Evolutionary conservation across 2,113 vertebrate species (phyloP), one percentile per base, ranked within the genome.

Genomic region (Salvelinus fontinalis): DNA sequence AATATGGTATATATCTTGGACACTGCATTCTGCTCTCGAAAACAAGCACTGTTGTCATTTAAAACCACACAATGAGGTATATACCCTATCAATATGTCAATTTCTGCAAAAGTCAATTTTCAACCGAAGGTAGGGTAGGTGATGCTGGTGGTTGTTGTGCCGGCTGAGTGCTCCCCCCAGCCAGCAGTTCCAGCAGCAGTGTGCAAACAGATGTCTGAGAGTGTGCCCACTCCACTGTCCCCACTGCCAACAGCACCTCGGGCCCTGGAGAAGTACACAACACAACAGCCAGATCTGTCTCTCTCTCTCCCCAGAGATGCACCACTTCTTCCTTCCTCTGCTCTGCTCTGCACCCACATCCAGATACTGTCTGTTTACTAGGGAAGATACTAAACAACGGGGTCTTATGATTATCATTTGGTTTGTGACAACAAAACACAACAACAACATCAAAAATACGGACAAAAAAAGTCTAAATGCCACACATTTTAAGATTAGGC

Each of bases 141-240:
- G 57, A 12, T 83, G 59, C 65, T 73, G 76, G 64, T 78, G 74
- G 79, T 89, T 87, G 89, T 89, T 54, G 12, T 54, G 51, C 51
- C 51, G 88, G 77, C 86, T 88, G 75, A 80, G 81, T 75, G 85
- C 83, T 79, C 82, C 76, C 51, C 51, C 16, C 77, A 24, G 76
- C 80, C 89, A 87, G 85, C 82, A 87, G 86, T 83, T 89, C 87
- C 90, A 89, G 91, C 91, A 92, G 91, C 92, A 91, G 88, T 79
- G 85, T 90, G 92, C 92, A 94, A 94, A 93, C 93, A 94, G 93
- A 94, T 94, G 93, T 94, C 93, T 94, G 93, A 92, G 92, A 91
- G 89, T 88, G 89, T 94, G 92, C 92, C 93, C 91, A 92, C 86
- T 92, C 79, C 83, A 76, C 91, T 85, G 85, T 85, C 84, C 79